phyloP scores from a whole-genome alignment of 1,140 invertebrate genomes.

The Maconellicoccus hirsutus region DNA sequence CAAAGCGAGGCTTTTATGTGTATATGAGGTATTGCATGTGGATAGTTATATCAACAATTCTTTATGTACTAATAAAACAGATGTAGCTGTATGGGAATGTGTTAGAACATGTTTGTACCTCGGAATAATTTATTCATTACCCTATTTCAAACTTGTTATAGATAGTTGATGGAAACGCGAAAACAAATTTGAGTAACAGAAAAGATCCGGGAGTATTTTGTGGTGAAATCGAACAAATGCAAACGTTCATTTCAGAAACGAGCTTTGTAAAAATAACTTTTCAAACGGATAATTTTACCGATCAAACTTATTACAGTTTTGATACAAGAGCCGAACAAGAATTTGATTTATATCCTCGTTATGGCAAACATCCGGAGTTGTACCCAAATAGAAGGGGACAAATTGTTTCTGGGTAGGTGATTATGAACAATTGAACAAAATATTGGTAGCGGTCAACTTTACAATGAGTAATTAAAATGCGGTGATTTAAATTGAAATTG shows the following conservation, averaged over 20 bases:
- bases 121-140: background rate
- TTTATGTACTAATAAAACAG: background rate
- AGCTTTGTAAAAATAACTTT: conserved; percentile 81
- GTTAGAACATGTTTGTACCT: too few species aligned
- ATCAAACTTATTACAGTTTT: conserved; percentile 71
- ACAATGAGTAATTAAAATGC: too few species aligned
- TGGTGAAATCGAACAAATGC: conserved; percentile 81
- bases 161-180: conserved; percentile 73
- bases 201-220: conserved; percentile 80
- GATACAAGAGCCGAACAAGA: conserved; percentile 73
- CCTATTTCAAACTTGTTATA: conserved; percentile 33
- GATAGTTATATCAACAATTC: background rate
- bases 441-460: too few species aligned
- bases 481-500: too few species aligned
- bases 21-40: too few species aligned
- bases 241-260: conserved; percentile 87
- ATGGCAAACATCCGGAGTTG: conserved; percentile 81
- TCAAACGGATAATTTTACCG: conserved; percentile 81
- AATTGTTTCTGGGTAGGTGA: conserved; percentile 56
- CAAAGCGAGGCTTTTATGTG: background rate
- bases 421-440: too few species aligned
- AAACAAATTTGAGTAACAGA: conserved; percentile 70
- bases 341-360: conserved; percentile 73
- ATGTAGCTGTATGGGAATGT: background rate
- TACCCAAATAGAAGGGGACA: conserved; percentile 80